Evolutionary conservation across 2,797 vertebrate species (phyloP).

Genomic region (Hoplostethus mediterraneus): DNA sequence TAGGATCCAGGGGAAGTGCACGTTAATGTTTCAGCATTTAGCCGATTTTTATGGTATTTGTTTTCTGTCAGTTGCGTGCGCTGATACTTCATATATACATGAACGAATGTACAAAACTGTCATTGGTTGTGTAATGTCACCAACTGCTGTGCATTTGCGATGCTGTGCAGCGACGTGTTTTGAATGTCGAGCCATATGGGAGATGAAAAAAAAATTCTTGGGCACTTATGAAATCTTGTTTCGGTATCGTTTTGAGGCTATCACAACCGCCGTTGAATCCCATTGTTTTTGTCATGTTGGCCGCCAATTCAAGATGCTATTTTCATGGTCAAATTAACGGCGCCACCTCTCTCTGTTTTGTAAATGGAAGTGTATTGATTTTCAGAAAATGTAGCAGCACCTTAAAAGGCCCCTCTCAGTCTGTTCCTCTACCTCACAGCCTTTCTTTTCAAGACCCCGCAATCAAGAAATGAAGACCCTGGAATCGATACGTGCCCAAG

Average conservation of each 20-base stretch:
- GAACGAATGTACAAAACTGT: conserved; percentile 18
- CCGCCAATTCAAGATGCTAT: conserved; percentile 72
- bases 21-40: conserved; percentile 3
- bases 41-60: not conserved
- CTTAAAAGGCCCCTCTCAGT: conserved; percentile 81
- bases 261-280: conserved; percentile 12
- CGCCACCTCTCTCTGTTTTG: conserved; percentile 80
- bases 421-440: conserved; percentile 77
- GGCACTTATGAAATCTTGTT: not conserved
- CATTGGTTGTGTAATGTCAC: not conserved
- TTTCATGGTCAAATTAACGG: conserved; percentile 85
- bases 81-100: conserved; percentile 10
- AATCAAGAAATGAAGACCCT: conserved; percentile 85
- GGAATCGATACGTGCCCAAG: conserved; percentile 89
- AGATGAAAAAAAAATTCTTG: not conserved
- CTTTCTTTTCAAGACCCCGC: conserved; percentile 79
- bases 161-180: no score
- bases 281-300: conserved; percentile 61
- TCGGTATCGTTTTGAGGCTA: conserved; percentile 6
- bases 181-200: no score
- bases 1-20: not conserved
- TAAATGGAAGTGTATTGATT: conserved; percentile 89
- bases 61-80: conserved; percentile 23
- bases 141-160: not conserved
- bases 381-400: conserved; percentile 80